These are phyloP conservation scores for Actenoides hombroni DNA, from an alignment of 2,113 vertebrate species.

Conservation along the genomic window DNA sequence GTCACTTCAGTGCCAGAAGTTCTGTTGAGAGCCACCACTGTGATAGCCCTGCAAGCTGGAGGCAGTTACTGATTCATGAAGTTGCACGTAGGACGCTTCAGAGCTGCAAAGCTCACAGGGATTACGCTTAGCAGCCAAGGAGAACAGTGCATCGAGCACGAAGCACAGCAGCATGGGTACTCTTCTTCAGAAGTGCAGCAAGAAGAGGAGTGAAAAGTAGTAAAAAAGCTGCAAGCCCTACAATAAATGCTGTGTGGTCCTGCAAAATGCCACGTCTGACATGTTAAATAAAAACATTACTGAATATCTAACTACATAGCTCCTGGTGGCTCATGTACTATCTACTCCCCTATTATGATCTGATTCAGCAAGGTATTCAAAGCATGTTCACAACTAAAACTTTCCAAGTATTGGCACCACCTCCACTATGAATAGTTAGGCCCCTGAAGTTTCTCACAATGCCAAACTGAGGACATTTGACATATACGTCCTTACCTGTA, in stretches of 20 bases:
- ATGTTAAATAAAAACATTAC: not conserved
- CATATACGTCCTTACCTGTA: not conserved
- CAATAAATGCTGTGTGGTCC: not conserved
- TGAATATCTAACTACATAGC: not conserved
- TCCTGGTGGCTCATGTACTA: not conserved
- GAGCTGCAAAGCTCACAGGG: not conserved
- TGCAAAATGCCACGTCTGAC: not conserved
- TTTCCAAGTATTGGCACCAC: not conserved
- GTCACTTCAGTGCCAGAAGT: slow-evolving; percentile 11
- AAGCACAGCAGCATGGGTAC: not conserved
- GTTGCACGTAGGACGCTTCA: not conserved
- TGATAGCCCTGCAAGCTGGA: not conserved
- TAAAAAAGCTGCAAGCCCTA: not conserved
- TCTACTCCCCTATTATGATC: not conserved
- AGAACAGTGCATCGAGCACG: not conserved
- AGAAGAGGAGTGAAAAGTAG: not conserved
- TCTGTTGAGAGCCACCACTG: slow-evolving; percentile 4
- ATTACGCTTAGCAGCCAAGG: not conserved
- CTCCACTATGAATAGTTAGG: not conserved
- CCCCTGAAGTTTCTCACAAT: not conserved
- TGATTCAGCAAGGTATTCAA: not conserved
- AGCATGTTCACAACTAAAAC: not conserved
- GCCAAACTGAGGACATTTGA: not conserved
- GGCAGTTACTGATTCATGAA: not conserved
- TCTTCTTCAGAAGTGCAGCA: not conserved